phyloP scores from a whole-genome alignment of 2,888 invertebrate genomes.

The Notodonta ziczac region DNA sequence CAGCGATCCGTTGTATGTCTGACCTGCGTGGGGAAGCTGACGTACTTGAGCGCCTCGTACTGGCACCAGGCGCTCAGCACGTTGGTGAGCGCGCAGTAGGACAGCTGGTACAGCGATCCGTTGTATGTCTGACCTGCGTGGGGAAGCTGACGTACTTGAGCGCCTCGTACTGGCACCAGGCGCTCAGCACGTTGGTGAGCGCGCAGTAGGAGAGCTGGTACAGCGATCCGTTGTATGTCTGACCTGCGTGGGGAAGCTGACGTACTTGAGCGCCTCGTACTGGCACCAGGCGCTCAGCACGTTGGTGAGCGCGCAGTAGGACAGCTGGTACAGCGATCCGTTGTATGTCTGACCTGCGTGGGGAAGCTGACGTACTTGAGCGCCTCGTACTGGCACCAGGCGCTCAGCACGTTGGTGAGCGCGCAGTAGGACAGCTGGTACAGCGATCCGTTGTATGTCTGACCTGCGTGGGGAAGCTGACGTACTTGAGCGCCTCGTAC shows the following conservation, averaged over 20 bases:
- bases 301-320: slow-evolving; percentile 98
- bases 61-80: slow-evolving; percentile 99
- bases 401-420: slow-evolving; percentile 98
- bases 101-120: slow-evolving; percentile 90
- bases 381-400: slow-evolving; percentile 99
- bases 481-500: slow-evolving; percentile 99
- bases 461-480: slow-evolving; percentile 98
- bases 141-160: slow-evolving; percentile 99
- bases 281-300: slow-evolving; percentile 99
- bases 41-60: slow-evolving; percentile 99
- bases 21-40: slow-evolving; percentile 98
- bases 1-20: slow-evolving; percentile 74
- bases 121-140: slow-evolving; percentile 88
- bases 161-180: slow-evolving; percentile 99
- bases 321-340: slow-evolving; percentile 93
- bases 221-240: slow-evolving; percentile 78
- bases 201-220: slow-evolving; percentile 98
- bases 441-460: not conserved
- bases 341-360: slow-evolving; percentile 88
- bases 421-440: slow-evolving; percentile 98
- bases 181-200: slow-evolving; percentile 98
- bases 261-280: slow-evolving; percentile 99
- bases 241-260: slow-evolving; percentile 98
- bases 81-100: slow-evolving; percentile 98
- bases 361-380: slow-evolving; percentile 99